Evolutionary conservation across 2,797 vertebrate genomes (phyloP), one percentile per base, ranked within the genome.

Genomic region (Allobates femoralis): DNA sequence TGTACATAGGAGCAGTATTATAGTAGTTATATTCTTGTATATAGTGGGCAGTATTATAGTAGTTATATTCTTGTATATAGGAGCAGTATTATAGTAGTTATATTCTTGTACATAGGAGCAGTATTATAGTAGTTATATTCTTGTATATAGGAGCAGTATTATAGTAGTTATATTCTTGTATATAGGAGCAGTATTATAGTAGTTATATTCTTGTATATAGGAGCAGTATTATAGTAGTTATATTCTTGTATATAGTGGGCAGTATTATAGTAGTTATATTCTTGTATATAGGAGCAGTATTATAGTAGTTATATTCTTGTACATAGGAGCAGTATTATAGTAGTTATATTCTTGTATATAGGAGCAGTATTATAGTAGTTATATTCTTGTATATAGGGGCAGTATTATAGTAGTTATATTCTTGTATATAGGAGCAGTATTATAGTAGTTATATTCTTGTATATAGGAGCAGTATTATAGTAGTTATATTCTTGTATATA

Each of bases 261-360:
- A 62, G 58, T 62, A 28, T 28, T 62, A 62, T 62, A 62, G 58
- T 62, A 26, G 58, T 50, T 50, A 50, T 50, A 50, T 50, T 50
- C 46, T 12, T 50, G 46, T 50, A 50, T 12, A 50, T 5, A 5
- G 46, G 46, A 12, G 46, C 46, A 50, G 12, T 50, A 50, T 66
- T 66, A 66, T 66, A 66, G 62, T 66, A 66, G 62, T 62, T 62
- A 62, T 62, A 62, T 62, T 62, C 58, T 62, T 62, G 58, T 62
- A 62, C 58, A 62, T 28, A 62, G 58, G 58, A 14, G 62, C 26
- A 66, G 62, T 66, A 66, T 60, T 60, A 60, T 60, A 60, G 58
- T n/a, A 60, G 23, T 60, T 60, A 60, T 60, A 60, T 60, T 60
- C 58, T 28, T 62, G 58, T 62, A 62, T n/a, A 62, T 62, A 28